These are phyloP conservation scores for Pristis pectinata DNA, from an alignment of 2,797 vertebrate genomes.

Conservation along the genomic window DNA sequence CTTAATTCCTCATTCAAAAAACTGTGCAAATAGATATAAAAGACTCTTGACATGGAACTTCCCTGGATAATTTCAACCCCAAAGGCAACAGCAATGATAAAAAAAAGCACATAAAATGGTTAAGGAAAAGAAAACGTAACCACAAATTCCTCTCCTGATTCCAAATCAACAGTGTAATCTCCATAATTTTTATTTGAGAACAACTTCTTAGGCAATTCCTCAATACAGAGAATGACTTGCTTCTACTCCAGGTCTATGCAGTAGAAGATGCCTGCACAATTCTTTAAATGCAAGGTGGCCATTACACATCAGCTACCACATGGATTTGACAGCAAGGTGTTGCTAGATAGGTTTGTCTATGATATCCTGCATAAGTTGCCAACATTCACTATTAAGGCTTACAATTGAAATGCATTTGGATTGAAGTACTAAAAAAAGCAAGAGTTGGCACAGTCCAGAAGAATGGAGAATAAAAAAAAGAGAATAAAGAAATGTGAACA, in stretches of 20 bases:
- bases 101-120: background rate
- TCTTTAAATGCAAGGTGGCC: too few relatives aligned
- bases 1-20: background rate
- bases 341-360: background rate
- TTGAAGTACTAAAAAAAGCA: background rate
- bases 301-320: too few relatives aligned
- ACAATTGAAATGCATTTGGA: background rate
- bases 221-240: too few relatives aligned
- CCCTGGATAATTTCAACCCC: background rate
- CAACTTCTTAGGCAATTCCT: too few relatives aligned
- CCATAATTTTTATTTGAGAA: background rate
- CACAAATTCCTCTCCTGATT: background rate
- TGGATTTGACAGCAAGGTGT: too few relatives aligned
- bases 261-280: too few relatives aligned
- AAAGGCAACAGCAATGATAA: background rate
- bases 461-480: background rate
- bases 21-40: background rate
- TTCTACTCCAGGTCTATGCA: too few relatives aligned
- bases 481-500: background rate
- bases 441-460: too few relatives aligned
- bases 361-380: background rate
- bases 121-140: background rate
- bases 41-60: background rate
- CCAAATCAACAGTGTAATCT: background rate
- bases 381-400: background rate